phyloP scores from a whole-genome alignment of 2,797 vertebrate species.

The Sebastes wilsoni region DNA sequence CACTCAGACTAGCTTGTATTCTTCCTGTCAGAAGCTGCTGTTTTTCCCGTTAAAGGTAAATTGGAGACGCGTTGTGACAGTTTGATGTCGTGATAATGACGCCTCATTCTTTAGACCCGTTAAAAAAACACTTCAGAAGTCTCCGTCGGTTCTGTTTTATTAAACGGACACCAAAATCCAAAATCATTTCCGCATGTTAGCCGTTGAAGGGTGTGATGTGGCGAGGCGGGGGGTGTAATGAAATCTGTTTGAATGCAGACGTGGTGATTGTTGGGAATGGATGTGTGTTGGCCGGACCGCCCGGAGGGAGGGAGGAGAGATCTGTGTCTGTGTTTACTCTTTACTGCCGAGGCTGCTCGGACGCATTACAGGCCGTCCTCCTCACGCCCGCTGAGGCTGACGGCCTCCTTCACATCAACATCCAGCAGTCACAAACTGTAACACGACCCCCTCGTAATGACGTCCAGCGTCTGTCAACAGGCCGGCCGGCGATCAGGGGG shows the following conservation, averaged over 20 bases:
- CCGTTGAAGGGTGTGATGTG: slow-evolving; percentile 46
- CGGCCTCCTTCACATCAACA: not conserved
- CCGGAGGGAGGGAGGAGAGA: slow-evolving; percentile 42
- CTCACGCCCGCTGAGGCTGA: slow-evolving; percentile 20
- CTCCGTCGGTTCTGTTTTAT: slow-evolving; percentile 1
- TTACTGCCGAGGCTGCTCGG: slow-evolving; percentile 49
- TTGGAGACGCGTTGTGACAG: slow-evolving; percentile 41
- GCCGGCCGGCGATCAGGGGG: not conserved
- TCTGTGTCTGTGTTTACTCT: slow-evolving; percentile 71
- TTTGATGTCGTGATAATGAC: slow-evolving; percentile 53
- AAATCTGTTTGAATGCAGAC: slow-evolving; percentile 59
- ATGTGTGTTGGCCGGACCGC: slow-evolving; percentile 52
- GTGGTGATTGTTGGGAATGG: slow-evolving; percentile 61
- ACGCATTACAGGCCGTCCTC: slow-evolving; percentile 51
- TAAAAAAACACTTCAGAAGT: slow-evolving; percentile 13
- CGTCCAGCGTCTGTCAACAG: slow-evolving; percentile 57
- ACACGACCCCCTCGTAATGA: slow-evolving; percentile 69
- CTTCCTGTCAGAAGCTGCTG: slow-evolving; percentile 33
- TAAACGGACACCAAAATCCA: slow-evolving; percentile 5
- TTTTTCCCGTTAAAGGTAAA: slow-evolving; percentile 43
- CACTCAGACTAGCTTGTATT: slow-evolving; percentile 24
- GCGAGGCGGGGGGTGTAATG: slow-evolving; percentile 43
- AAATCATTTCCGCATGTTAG: slow-evolving; percentile 60
- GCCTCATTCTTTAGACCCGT: slow-evolving; percentile 15
- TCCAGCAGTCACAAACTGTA: slow-evolving; percentile 39